phyloP scores from a whole-genome alignment of 1,140 invertebrate genomes.

The Heliconius eleuchia region DNA sequence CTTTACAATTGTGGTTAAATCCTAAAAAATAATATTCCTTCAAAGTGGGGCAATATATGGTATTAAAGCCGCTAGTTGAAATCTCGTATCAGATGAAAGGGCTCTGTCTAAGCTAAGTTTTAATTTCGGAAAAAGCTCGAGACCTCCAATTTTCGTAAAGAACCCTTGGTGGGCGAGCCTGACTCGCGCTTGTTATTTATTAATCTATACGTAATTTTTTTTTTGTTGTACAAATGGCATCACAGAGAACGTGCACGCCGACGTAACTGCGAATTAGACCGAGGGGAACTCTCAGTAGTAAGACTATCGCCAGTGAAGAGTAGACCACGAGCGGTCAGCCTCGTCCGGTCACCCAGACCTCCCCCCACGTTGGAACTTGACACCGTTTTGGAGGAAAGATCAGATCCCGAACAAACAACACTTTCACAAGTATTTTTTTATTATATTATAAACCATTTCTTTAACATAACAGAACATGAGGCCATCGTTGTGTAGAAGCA shows the following conservation, averaged over 20 bases:
- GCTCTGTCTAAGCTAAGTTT: too few species aligned
- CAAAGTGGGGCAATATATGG: too few species aligned
- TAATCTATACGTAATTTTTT: background rate
- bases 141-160: too few species aligned
- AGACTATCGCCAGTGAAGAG: constrained; percentile 87
- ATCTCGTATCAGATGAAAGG: too few species aligned
- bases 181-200: too few species aligned
- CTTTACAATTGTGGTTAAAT: too few species aligned
- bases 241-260: constrained; percentile 87
- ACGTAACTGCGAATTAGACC: constrained; percentile 89
- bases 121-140: too few species aligned
- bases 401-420: constrained; percentile 87
- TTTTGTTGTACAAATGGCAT: background rate
- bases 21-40: too few species aligned
- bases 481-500: too few species aligned
- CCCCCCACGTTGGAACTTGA: constrained; percentile 89
- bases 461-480: too few species aligned
- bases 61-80: too few species aligned
- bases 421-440: constrained; percentile 47
- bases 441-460: background rate
- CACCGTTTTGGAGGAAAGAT: constrained; percentile 90
- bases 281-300: constrained; percentile 89
- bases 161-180: too few species aligned
- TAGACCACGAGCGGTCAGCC: constrained; percentile 83
- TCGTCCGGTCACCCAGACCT: constrained; percentile 84